Evolutionary conservation across 2,113 vertebrate genomes (phyloP).

Genomic region (Chaetops frenatus): DNA sequence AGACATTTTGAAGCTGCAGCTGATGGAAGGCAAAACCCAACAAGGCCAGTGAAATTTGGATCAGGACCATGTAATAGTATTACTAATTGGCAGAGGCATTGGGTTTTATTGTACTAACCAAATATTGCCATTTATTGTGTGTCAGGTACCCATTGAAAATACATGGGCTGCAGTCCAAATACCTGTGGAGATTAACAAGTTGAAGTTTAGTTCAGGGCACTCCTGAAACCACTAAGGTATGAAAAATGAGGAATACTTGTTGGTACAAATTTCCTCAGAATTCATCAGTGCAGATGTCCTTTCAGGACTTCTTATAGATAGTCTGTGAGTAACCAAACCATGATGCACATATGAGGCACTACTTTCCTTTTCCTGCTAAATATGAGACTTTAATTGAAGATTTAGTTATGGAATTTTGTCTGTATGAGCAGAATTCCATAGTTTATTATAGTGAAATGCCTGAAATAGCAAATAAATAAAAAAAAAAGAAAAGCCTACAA

Average conservation of each 20-base stretch:
- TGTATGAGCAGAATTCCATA: constrained; percentile 27
- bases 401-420: constrained; percentile 8
- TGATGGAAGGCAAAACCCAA: not conserved
- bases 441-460: constrained; percentile 53
- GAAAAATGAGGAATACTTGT: not conserved
- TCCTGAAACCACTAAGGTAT: not conserved
- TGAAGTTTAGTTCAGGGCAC: not conserved
- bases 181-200: not conserved
- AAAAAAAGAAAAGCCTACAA: not conserved
- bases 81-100: not conserved
- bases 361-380: not conserved
- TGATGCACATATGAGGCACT: not conserved
- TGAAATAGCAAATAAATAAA: constrained; percentile 17
- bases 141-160: not conserved
- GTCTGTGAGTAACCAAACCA: not conserved
- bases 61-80: not conserved
- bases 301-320: not conserved
- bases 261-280: not conserved
- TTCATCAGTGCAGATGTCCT: not conserved
- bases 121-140: not conserved
- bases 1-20: not conserved
- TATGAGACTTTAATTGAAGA: constrained; percentile 37
- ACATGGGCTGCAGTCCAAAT: not conserved
- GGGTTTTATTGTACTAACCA: not conserved
- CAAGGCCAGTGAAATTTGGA: not conserved